phyloP scores from a whole-genome alignment of 2,888 invertebrate species.

The Chaitophorus viminalis region DNA sequence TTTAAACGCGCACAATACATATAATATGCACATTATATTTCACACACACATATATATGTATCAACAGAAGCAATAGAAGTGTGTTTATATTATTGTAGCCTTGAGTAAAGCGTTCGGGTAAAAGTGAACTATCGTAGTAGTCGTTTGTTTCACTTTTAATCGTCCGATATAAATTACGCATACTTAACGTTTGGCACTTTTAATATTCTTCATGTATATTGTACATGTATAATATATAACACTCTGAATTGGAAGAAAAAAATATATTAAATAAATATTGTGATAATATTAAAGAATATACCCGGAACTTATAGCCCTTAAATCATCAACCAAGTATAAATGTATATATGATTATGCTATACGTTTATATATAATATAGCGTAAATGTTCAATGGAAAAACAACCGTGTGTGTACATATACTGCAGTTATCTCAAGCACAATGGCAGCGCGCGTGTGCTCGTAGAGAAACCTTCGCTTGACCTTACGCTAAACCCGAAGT shows the following conservation, averaged over 20 bases:
- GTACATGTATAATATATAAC: not conserved
- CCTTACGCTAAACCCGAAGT: conserved; percentile 51
- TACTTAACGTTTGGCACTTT: not conserved
- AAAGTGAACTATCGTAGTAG: conserved; percentile 51
- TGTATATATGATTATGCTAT: not conserved
- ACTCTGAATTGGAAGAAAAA: not conserved
- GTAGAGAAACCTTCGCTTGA: conserved; percentile 56
- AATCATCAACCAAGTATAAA: not conserved
- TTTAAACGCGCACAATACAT: not conserved
- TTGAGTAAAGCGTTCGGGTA: conserved; percentile 40
- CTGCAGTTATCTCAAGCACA: conserved; percentile 21
- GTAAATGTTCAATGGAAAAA: conserved; percentile 29
- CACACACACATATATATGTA: not conserved
- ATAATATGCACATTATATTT: not conserved
- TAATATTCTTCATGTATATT: not conserved
- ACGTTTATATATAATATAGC: not conserved
- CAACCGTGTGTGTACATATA: conserved; percentile 5
- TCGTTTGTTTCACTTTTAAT: conserved; percentile 42
- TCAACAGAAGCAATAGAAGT: too few relatives aligned
- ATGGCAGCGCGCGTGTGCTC: conserved; percentile 33
- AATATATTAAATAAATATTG: not conserved
- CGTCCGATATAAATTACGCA: conserved; percentile 23
- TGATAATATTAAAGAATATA: not conserved
- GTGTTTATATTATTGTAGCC: not conserved
- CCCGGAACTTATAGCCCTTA: not conserved